phyloP scores from a whole-genome alignment of 2,797 vertebrate species.

The Avahi laniger region DNA sequence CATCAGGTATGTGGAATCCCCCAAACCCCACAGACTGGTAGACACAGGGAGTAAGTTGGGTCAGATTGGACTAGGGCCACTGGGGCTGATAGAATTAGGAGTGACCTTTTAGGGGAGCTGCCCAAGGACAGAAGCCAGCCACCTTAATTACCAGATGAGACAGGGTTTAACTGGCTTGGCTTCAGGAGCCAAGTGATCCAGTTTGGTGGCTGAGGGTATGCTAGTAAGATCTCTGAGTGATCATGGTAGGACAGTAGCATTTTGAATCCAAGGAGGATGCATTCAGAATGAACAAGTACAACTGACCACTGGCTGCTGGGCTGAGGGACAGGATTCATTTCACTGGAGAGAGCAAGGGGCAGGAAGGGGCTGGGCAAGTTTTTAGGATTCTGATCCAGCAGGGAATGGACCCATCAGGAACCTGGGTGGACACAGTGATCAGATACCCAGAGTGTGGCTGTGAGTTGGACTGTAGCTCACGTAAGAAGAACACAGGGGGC shows the following conservation, averaged over 20 bases:
- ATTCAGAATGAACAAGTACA: background rate
- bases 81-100: background rate
- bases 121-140: background rate
- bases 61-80: background rate
- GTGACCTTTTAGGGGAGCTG: background rate
- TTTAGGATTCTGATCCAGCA: background rate
- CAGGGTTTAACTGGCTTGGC: background rate
- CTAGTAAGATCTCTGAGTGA: background rate
- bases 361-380: background rate
- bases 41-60: background rate
- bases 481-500: background rate
- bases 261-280: background rate
- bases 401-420: background rate
- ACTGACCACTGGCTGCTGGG: background rate
- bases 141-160: background rate
- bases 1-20: background rate
- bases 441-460: background rate
- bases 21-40: background rate
- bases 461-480: background rate
- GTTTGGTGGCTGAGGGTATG: background rate
- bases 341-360: background rate
- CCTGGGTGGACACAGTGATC: background rate
- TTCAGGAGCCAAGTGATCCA: background rate
- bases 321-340: background rate
- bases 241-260: background rate